Evolutionary conservation across 2,113 vertebrate genomes (phyloP), one percentile per base, ranked within the genome.

Genomic region (Condylura cristata): DNA sequence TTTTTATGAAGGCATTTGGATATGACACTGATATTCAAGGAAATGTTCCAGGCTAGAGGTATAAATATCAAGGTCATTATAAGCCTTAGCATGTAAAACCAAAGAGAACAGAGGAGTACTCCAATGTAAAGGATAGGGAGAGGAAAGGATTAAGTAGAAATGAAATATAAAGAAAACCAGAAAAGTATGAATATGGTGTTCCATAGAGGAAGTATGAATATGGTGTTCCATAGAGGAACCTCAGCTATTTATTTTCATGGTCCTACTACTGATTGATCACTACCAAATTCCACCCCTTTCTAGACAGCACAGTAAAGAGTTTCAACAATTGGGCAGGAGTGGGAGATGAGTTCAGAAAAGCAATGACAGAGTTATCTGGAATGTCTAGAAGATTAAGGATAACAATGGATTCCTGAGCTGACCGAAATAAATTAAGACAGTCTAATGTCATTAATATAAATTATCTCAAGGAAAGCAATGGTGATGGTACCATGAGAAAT

Each of bases 301-400:
- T 53, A 44, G 41, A 65, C 6, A 84, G 39, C 39, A 61, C 12
- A 75, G 30, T 63, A 26, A 11, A 66, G 75, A 30, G 65, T 53
- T 61, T 91, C 6, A 16, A 32, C 71, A 90, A 24, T 32, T 37
- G 65, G n/a, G 34, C 16, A 87, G 28, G 1, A 56, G 26, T 53
- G 26, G 34, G 66, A 58, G 61, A 63, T 48, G 30, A 84, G n/a
- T 24, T 79, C 41, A 83, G 46, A 82, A 70, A 60, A 60, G 0
- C n/a, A 46, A 60, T 83, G 65, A 76, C 34, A 56, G 74, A 80
- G 75, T 37, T 37, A 32, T 34, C 22, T 20, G 53, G 46, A 46
- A 30, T 34, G 32, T 63, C 82, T 84, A 41, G 39, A n/a, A 83
- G 79, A 88, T n/a, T 28, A 94, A 95, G 71, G 46, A 30, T 12